Percentiles rank a stretch among this genome's conserved stretches.
These are phyloP conservation scores for Lepidocolaptes lacrymiger DNA, from an alignment of 2,797 vertebrate species.

Conservation along the genomic window DNA sequence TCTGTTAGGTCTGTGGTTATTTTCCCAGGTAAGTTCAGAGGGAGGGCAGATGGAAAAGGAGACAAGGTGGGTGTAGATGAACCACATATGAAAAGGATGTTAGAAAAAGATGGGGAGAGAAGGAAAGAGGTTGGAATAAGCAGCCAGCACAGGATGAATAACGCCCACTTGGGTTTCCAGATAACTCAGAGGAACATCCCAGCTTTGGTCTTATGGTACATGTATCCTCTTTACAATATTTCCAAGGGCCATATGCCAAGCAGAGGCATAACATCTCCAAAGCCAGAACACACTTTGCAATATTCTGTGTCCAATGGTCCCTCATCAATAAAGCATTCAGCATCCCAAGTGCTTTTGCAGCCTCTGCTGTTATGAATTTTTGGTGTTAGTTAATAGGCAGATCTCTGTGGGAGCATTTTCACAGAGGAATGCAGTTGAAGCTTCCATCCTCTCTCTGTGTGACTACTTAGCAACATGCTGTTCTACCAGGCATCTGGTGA, in stretches of 20 bases:
- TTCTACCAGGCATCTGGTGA: slow-evolving; percentile 42
- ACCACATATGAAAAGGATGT: neutral
- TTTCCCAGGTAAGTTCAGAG: neutral
- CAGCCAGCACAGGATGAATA: neutral
- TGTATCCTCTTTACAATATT: neutral
- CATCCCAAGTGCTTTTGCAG: neutral
- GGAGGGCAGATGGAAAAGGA: neutral
- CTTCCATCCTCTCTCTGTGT: neutral
- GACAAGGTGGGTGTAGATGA: neutral
- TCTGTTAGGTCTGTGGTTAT: neutral
- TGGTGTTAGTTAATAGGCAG: neutral
- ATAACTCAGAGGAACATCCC: neutral
- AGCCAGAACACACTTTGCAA: neutral
- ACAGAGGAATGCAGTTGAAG: neutral
- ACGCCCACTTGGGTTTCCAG: neutral
- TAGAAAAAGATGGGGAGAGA: neutral
- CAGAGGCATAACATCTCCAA: neutral
- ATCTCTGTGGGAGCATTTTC: slow-evolving; percentile 40
- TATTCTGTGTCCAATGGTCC: neutral
- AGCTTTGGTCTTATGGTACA: neutral
- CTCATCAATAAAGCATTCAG: neutral
- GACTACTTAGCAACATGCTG: slow-evolving; percentile 12
- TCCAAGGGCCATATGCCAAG: neutral
- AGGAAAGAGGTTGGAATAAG: neutral
- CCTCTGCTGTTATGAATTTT: neutral